Conservation (phyloP, 2,888 invertebrate genomes). For the Paralinhomoeus sp. region DNA sequence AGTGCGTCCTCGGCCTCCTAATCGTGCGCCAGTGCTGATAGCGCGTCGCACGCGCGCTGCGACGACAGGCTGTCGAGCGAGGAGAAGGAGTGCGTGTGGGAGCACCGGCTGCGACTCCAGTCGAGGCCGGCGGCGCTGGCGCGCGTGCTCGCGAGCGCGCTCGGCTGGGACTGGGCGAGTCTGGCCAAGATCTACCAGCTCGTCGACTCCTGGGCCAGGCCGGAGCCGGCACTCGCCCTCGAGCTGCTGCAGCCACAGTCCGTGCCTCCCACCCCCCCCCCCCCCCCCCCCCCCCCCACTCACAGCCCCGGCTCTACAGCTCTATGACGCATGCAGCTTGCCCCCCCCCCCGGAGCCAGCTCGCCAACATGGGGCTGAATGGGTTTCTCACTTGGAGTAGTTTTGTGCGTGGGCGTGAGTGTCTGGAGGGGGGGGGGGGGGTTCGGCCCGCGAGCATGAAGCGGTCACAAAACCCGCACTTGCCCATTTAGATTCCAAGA, state of each 20-base stretch:
- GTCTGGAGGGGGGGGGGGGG: too few relatives aligned
- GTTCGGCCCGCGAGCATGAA: too few relatives aligned
- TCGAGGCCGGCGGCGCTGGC: conserved; percentile 24
- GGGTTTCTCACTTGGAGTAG: not conserved
- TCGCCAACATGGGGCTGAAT: conserved; percentile 41
- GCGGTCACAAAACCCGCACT: too few relatives aligned
- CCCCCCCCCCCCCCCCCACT: not conserved
- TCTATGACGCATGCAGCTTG: too few relatives aligned
- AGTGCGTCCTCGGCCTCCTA: not conserved
- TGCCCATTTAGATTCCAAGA: too few relatives aligned
- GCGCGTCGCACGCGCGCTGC: too few relatives aligned
- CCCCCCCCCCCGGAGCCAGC: conserved; percentile 54
- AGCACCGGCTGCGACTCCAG: conserved; percentile 27
- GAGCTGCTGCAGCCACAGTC: conserved; percentile 75
- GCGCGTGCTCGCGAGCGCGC: conserved; percentile 25
- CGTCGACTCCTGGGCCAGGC: conserved; percentile 50
- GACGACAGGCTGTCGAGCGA: conserved; percentile 24
- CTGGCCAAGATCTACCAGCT: conserved; percentile 63
- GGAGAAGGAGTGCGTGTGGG: conserved; percentile 29
- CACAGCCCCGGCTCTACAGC: too few relatives aligned
- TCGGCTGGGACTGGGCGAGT: conserved; percentile 63
- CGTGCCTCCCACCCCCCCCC: conserved; percentile 11
- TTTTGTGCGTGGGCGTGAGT: too few relatives aligned
- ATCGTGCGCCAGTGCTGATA: too few relatives aligned
- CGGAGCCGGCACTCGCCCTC: conserved; percentile 56